Conservation (phyloP, 2,113 vertebrate genomes). For the Falcunculus frontatus region DNA sequence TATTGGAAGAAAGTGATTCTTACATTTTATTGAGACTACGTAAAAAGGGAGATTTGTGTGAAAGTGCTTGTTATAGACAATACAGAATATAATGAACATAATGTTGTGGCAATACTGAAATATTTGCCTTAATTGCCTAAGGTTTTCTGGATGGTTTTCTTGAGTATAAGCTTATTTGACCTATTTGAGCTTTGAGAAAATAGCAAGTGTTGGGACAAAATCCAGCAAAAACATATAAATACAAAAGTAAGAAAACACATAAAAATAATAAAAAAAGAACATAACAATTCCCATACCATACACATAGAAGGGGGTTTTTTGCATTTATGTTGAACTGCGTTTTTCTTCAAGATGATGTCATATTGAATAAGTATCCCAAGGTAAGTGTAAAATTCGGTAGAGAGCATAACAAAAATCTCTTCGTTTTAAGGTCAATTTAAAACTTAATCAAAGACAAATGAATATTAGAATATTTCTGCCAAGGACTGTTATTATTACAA, state of each 20-base stretch:
- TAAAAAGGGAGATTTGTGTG: neutral
- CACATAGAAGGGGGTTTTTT: neutral
- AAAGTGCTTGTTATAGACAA: accelerated
- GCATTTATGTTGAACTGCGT: neutral
- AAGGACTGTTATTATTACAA: slow-evolving; percentile 48
- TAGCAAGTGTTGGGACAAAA: neutral
- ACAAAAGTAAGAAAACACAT: neutral
- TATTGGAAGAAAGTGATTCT: neutral
- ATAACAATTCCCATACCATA: neutral
- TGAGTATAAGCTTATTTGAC: neutral
- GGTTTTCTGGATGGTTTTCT: neutral
- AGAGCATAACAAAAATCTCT: neutral
- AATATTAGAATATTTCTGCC: slow-evolving; percentile 38
- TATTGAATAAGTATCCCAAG: neutral
- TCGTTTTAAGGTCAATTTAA: slow-evolving; percentile 56
- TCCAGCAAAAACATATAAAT: neutral
- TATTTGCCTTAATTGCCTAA: neutral
- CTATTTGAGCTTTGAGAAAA: neutral
- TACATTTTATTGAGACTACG: neutral
- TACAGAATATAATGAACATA: neutral
- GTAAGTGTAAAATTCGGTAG: neutral
- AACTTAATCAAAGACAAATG: slow-evolving; percentile 57
- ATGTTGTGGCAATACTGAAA: neutral
- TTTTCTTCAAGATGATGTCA: neutral
- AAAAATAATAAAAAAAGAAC: neutral